These are phyloP conservation scores for Ornithoptera priamus DNA, from an alignment of 2,888 invertebrate genomes.

Conservation along the genomic window DNA sequence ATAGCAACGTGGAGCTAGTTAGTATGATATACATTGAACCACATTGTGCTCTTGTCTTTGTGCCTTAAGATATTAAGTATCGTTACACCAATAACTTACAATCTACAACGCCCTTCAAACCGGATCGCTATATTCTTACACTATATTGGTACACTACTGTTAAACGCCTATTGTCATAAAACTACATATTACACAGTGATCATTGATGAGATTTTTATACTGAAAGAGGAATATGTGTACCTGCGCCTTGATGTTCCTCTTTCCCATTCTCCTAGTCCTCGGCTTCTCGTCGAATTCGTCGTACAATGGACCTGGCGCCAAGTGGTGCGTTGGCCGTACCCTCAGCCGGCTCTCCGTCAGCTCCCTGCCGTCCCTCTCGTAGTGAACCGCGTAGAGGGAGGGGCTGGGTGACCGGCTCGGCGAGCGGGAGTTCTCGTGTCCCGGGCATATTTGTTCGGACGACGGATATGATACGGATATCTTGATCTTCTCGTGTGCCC, in stretches of 20 bases:
- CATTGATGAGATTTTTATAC: no score
- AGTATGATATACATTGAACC: no score
- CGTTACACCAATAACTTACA: no score
- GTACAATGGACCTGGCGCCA: slow-evolving; percentile 71
- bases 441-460: slow-evolving; percentile 83
- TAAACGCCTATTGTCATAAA: no score
- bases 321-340: slow-evolving; percentile 71
- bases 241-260: slow-evolving; percentile 93
- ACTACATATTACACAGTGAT: no score
- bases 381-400: slow-evolving; percentile 84
- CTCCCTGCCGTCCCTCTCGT: slow-evolving; percentile 83
- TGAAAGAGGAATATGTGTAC: slow-evolving; percentile 59
- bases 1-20: no score
- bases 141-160: no score
- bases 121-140: no score
- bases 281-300: slow-evolving; percentile 74
- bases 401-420: slow-evolving; percentile 66
- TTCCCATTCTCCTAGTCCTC: slow-evolving; percentile 87
- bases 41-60: no score
- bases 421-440: slow-evolving; percentile 65
- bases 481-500: slow-evolving; percentile 88
- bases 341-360: slow-evolving; percentile 81
- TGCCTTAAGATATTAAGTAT: no score
- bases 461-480: slow-evolving; percentile 93
- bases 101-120: no score